Percentiles rank a stretch among this genome's conserved stretches.
phyloP scores from a whole-genome alignment of 2,113 vertebrate genomes.

The Orientallactaga bullata region DNA sequence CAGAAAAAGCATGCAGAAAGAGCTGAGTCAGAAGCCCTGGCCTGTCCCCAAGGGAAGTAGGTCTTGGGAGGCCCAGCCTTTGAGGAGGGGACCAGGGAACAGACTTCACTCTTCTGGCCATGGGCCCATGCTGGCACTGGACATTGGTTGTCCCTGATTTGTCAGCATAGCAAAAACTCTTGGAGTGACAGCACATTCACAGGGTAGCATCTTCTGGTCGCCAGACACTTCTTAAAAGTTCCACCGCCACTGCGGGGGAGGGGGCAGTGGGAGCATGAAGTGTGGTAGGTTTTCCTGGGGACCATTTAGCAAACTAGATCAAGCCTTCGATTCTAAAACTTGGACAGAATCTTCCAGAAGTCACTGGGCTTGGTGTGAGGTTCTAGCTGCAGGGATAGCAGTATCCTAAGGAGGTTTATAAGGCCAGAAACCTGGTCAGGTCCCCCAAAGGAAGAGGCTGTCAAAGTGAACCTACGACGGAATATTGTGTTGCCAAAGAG shows the following conservation, averaged over 20 bases:
- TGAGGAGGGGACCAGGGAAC: background rate
- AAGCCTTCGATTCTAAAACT: background rate
- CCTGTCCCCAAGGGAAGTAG: slow-evolving; percentile 53
- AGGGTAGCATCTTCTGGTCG: background rate
- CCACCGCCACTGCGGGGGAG: background rate
- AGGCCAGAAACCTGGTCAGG: accelerated
- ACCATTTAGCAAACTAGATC: background rate
- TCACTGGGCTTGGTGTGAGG: background rate
- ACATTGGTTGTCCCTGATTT: background rate
- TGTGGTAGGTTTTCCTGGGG: background rate
- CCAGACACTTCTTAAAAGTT: background rate
- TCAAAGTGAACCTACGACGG: background rate
- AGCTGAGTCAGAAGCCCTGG: slow-evolving; percentile 80
- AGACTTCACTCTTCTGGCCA: background rate
- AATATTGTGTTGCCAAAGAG: background rate
- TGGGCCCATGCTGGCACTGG: background rate
- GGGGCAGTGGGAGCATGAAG: background rate
- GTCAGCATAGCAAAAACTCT: background rate
- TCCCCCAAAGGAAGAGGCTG: background rate
- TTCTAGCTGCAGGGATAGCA: background rate
- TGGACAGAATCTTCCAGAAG: background rate
- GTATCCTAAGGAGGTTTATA: background rate
- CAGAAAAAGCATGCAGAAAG: slow-evolving; percentile 21
- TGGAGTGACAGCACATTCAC: background rate
- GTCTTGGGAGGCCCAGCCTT: background rate